phyloP scores from a whole-genome alignment of 2,797 vertebrate genomes.

The Oceanodroma leucorhoa region DNA sequence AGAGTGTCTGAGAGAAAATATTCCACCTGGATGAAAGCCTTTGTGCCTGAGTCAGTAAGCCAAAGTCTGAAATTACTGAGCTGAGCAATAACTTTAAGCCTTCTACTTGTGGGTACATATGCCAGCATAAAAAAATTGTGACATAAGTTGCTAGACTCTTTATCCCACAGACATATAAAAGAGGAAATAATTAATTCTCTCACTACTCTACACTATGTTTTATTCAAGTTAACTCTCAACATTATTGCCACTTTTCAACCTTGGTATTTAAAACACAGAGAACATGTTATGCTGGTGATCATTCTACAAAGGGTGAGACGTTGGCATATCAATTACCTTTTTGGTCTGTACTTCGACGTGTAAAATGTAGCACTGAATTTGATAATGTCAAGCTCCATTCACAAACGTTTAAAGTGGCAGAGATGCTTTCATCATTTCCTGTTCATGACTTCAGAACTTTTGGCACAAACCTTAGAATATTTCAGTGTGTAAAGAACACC shows the following conservation, averaged over 20 bases:
- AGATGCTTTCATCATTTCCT: not conserved
- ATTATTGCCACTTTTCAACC: not conserved
- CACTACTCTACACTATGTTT: not conserved
- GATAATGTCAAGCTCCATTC: not conserved
- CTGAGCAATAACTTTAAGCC: not conserved
- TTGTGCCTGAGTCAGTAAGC: not conserved
- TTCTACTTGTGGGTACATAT: not conserved
- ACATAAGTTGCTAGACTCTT: not conserved
- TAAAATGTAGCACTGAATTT: not conserved
- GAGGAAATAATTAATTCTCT: conserved; percentile 15
- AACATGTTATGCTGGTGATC: not conserved
- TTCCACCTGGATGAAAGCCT: not conserved
- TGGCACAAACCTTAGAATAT: not conserved
- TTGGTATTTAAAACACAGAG: not conserved
- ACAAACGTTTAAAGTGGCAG: not conserved
- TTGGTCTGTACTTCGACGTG: not conserved
- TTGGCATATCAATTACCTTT: not conserved
- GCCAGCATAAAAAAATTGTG: not conserved
- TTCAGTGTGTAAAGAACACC: not conserved
- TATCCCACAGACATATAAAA: not conserved
- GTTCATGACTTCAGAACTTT: not conserved
- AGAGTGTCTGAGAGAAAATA: not conserved
- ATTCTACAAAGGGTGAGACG: not conserved
- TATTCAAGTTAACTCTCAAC: conserved; percentile 7
- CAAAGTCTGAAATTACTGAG: not conserved